Conservation (phyloP, 2,113 vertebrate genomes). For the Toxotes chatareus region DNA sequence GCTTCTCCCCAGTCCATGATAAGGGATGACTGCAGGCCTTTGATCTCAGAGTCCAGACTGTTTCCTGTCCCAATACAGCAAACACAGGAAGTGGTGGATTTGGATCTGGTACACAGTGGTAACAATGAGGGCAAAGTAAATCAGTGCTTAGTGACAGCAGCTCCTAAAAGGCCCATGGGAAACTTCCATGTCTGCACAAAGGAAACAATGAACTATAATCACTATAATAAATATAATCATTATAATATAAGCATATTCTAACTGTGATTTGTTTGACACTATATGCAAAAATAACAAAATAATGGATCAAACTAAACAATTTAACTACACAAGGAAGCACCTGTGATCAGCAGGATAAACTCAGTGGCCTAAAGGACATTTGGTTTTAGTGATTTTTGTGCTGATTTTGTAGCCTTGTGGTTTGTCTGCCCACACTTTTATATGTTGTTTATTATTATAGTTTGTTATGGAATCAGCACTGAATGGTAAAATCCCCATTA, state of each 20-base stretch:
- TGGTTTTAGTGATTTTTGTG: neutral
- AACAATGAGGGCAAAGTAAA: constrained; percentile 63
- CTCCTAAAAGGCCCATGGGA: constrained; percentile 46
- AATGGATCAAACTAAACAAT: no score
- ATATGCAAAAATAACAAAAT: neutral
- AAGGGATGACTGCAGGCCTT: constrained; percentile 42
- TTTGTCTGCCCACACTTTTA: no score
- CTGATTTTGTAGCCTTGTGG: no score
- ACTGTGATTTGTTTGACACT: neutral
- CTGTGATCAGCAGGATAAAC: neutral
- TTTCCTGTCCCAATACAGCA: constrained; percentile 65
- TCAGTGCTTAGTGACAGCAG: constrained; percentile 26
- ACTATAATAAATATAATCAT: neutral
- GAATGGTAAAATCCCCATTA: neutral
- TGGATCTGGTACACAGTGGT: constrained; percentile 13
- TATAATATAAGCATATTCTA: neutral
- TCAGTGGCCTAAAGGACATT: neutral
- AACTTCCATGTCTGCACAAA: constrained; percentile 7
- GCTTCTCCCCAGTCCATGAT: constrained; percentile 30
- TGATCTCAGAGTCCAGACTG: constrained; percentile 63
- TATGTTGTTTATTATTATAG: neutral
- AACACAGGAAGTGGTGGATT: constrained; percentile 74
- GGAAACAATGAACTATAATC: neutral
- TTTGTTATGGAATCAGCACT: neutral
- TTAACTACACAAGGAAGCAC: no score